Conservation (phyloP, 2,888 invertebrate genomes). For the Trichopoda pennipes region DNA sequence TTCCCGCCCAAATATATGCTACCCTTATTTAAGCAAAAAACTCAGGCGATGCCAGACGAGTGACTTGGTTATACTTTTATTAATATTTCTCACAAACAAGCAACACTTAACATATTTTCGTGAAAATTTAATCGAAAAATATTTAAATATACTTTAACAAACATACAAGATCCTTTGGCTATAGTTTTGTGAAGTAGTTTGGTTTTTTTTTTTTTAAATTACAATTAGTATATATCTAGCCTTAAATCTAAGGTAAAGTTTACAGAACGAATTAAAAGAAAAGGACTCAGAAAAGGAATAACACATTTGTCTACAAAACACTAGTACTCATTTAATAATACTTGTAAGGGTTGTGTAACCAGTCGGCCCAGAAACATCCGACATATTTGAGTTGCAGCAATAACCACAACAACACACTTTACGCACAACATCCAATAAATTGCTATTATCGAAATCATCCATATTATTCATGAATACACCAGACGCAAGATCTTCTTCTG, state of each 20-base stretch:
- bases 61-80: not conserved
- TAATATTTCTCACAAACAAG: not conserved
- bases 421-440: constrained; percentile 84
- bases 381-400: constrained; percentile 46
- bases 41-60: too few relatives aligned
- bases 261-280: constrained; percentile 37
- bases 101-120: not conserved
- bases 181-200: constrained; percentile 23
- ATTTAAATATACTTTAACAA: not conserved
- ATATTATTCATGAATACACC: constrained; percentile 84
- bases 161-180: constrained; percentile 35
- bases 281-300: constrained; percentile 21
- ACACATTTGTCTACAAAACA: constrained; percentile 38
- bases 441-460: constrained; percentile 80
- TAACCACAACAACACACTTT: constrained; percentile 83
- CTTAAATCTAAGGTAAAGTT: constrained; percentile 28
- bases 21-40: too few relatives aligned
- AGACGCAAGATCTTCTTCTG: constrained; percentile 84
- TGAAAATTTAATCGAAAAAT: constrained; percentile 38
- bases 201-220: not conserved
- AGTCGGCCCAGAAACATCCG: constrained; percentile 73
- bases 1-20: too few relatives aligned
- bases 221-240: not conserved
- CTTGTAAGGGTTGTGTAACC: constrained; percentile 80
- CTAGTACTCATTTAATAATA: constrained; percentile 75